Evolutionary conservation across 1,140 invertebrate species (phyloP).

Genomic region (Ooceraea biroi): DNA sequence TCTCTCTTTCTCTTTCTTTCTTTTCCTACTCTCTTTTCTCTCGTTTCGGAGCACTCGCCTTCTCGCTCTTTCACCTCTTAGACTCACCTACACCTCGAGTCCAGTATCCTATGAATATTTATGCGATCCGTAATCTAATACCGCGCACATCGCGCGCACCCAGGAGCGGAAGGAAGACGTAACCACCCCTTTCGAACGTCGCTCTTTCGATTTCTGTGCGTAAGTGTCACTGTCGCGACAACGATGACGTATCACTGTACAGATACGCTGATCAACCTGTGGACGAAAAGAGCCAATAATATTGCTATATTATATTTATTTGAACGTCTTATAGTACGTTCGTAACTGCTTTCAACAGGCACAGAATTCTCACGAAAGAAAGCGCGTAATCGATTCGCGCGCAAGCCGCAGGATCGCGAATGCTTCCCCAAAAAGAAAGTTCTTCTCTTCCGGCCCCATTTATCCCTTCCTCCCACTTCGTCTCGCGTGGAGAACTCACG

Average conservation of each 20-base stretch:
- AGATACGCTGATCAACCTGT: not conserved
- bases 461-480: slow-evolving; percentile 41
- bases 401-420: slow-evolving; percentile 8
- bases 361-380: slow-evolving; percentile 15
- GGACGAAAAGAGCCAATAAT: not conserved
- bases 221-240: not conserved
- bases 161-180: slow-evolving; percentile 21
- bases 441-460: slow-evolving; percentile 71
- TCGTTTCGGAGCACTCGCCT: slow-evolving; percentile 12
- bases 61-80: slow-evolving; percentile 50
- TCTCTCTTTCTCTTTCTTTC: slow-evolving; percentile 16
- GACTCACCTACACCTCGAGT: slow-evolving; percentile 73
- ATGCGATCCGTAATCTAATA: slow-evolving; percentile 75
- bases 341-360: not conserved
- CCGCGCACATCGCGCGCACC: slow-evolving; percentile 38
- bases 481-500: slow-evolving; percentile 48
- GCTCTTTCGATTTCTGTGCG: slow-evolving; percentile 12
- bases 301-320: not conserved
- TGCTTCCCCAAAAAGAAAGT: slow-evolving; percentile 42
- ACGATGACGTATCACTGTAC: not conserved
- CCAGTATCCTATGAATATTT: slow-evolving; percentile 80
- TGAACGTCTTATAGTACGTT: too few species aligned
- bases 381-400: slow-evolving; percentile 26
- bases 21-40: slow-evolving; percentile 6
- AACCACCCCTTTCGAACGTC: slow-evolving; percentile 49